Conservation (phyloP, 2,888 invertebrate species). For the Leucania comma region DNA sequence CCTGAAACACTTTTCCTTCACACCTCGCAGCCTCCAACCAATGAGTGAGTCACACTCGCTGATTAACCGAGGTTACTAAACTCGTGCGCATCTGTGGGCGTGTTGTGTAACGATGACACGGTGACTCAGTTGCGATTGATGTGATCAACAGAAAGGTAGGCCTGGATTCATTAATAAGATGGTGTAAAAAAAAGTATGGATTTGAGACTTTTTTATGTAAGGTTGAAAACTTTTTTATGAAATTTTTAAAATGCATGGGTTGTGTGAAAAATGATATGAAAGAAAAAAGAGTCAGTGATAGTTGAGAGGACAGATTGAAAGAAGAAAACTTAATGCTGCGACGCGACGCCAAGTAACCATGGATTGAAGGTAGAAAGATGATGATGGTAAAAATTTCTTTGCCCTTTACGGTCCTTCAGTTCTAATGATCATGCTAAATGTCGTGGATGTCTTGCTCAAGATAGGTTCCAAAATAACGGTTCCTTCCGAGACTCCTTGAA, state of each 20-base stretch:
- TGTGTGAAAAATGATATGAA: neutral
- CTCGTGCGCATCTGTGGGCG: constrained; percentile 58
- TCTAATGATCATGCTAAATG: neutral
- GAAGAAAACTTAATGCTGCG: neutral
- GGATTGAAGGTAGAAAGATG: neutral
- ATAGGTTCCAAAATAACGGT: neutral
- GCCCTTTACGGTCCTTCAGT: neutral
- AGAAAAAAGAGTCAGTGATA: neutral
- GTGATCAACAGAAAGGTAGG: constrained; percentile 48
- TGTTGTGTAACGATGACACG: constrained; percentile 65
- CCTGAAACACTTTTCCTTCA: constrained; percentile 22
- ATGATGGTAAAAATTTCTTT: neutral
- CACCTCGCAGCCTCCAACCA: constrained; percentile 29
- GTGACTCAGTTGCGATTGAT: constrained; percentile 66
- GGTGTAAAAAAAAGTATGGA: constrained; percentile 14
- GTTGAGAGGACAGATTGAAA: neutral
- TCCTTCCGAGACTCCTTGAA: neutral
- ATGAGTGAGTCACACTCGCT: constrained; percentile 60
- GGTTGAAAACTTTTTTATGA: neutral
- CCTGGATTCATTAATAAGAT: constrained; percentile 53
- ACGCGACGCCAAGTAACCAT: neutral
- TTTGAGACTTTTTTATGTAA: constrained; percentile 7
- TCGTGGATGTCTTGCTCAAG: neutral
- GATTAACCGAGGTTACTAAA: constrained; percentile 62
- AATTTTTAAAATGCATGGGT: neutral